These are phyloP conservation scores for Apostichopus japonicus DNA, from an alignment of 35 echinoderm and acorn worm species.

Conservation along the genomic window DNA sequence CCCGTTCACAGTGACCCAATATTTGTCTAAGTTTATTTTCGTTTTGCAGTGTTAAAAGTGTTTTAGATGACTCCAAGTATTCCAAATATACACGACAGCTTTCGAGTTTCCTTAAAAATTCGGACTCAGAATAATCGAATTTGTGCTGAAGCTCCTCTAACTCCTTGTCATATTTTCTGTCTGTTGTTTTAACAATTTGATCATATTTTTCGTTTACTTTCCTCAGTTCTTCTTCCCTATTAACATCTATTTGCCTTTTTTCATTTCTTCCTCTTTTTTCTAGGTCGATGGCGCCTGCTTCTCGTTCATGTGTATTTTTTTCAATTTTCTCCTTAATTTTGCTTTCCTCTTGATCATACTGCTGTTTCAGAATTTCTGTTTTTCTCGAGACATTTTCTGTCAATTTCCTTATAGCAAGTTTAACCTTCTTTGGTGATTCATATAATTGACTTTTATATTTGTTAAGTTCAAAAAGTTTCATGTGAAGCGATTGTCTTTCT, in stretches of 20 bases:
- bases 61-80: background rate
- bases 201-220: background rate
- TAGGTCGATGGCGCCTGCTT: background rate
- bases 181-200: background rate
- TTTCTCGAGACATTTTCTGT: background rate
- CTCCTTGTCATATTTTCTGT: constrained; percentile 12
- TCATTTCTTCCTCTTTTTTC: background rate
- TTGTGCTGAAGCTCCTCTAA: background rate
- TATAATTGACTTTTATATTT: background rate
- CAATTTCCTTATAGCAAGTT: background rate
- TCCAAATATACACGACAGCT: background rate
- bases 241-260: background rate
- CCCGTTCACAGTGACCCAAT: background rate
- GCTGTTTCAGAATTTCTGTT: background rate
- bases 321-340: background rate
- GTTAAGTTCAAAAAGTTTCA: background rate
- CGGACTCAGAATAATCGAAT: background rate
- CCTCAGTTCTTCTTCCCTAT: background rate
- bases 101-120: background rate
- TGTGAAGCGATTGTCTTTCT: background rate
- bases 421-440: background rate
- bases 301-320: background rate
- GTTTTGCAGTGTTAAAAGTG: background rate
- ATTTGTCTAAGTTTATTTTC: background rate
- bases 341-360: background rate